Conservation (phyloP, 2,113 vertebrate genomes). For the Rhea americana region DNA sequence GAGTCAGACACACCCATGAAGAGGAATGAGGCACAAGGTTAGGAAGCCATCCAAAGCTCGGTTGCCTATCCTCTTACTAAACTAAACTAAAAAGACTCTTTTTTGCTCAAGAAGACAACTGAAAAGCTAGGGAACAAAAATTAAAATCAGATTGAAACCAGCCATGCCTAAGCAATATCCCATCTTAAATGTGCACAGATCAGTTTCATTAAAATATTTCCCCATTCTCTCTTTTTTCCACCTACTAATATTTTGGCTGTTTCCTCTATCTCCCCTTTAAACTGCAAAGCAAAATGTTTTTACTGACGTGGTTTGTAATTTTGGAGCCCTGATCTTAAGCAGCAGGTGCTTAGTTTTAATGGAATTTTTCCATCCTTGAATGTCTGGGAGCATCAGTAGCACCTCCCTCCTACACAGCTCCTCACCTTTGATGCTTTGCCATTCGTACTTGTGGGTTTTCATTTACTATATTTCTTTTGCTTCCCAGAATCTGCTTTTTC, state of each 20-base stretch:
- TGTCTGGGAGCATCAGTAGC: constrained; percentile 49
- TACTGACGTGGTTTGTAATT: constrained; percentile 35
- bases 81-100: constrained; percentile 28
- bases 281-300: constrained; percentile 34
- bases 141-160: constrained; percentile 59
- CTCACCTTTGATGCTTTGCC: constrained; percentile 68
- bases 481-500: constrained; percentile 53
- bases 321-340: constrained; percentile 25
- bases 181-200: neutral
- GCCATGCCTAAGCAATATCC: constrained; percentile 23
- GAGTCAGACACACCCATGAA: constrained; percentile 40
- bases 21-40: constrained; percentile 50
- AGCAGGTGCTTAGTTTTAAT: constrained; percentile 65
- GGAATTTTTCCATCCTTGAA: constrained; percentile 43
- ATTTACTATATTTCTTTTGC: constrained; percentile 36
- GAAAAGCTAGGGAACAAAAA: constrained; percentile 40
- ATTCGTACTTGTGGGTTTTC: constrained; percentile 66
- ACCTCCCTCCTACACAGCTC: constrained; percentile 58
- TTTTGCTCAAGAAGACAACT: constrained; percentile 40
- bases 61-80: constrained; percentile 38
- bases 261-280: neutral
- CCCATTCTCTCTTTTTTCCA: constrained; percentile 40
- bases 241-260: neutral
- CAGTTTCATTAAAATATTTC: constrained; percentile 61
- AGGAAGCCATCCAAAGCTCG: constrained; percentile 48